Percentiles rank a stretch among this genome's conserved stretches.
Evolutionary conservation across 1,140 invertebrate species (phyloP).

Genomic region (Armadillidium nasatum): DNA sequence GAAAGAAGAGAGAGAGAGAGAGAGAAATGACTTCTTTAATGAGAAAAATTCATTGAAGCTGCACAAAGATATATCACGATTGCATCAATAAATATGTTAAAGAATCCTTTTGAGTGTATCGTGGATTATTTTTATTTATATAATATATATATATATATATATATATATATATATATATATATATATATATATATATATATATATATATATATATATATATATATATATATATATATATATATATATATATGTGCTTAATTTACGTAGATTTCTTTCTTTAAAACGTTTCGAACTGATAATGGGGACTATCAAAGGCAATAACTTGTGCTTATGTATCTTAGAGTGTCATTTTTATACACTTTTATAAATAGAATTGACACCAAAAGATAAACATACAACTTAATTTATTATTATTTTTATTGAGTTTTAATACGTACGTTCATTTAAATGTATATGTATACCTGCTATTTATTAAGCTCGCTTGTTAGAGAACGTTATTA

Average conservation of each 20-base stretch:
- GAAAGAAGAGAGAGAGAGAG: too few species aligned
- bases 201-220: not conserved
- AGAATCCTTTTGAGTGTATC: too few species aligned
- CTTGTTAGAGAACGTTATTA: too few species aligned
- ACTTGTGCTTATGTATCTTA: not conserved
- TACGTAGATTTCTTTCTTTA: slow-evolving; percentile 6
- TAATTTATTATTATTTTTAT: slow-evolving; percentile 8
- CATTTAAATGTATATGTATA: too few species aligned
- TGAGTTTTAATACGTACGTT: not conserved
- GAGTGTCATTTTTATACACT: not conserved
- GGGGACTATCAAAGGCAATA: not conserved
- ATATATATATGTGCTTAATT: not conserved
- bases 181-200: not conserved
- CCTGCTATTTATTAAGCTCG: too few species aligned
- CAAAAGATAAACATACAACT: slow-evolving; percentile 5
- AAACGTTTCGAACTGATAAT: not conserved
- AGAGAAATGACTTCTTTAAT: too few species aligned
- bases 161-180: not conserved
- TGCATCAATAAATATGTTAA: too few species aligned
- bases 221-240: not conserved
- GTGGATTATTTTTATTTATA: too few species aligned
- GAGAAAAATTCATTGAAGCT: too few species aligned
- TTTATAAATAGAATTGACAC: not conserved
- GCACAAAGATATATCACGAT: too few species aligned
- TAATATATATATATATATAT: not conserved